Percentiles rank a stretch among this genome's conserved stretches.
Conservation (phyloP, 2,888 invertebrate species). For the Nymphalis c-album region DNA sequence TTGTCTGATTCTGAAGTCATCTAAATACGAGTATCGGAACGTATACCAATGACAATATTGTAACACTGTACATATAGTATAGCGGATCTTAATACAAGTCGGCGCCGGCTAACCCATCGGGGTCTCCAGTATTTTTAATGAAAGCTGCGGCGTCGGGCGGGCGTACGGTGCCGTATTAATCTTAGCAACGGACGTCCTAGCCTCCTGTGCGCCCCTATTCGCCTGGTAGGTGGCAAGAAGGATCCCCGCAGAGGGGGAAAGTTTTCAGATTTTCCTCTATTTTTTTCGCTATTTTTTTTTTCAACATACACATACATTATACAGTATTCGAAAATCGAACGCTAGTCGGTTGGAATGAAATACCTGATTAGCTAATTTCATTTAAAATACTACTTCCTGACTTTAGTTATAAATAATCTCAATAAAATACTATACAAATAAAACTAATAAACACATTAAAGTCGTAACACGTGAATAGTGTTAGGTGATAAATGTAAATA, state of each 20-base stretch:
- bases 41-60: constrained; percentile 17
- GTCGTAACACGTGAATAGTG: too few species aligned
- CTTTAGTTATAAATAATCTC: neutral
- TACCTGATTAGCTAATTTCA: neutral
- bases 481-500: too few species aligned
- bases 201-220: constrained; percentile 63
- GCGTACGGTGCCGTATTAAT: constrained; percentile 76
- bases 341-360: constrained; percentile 55
- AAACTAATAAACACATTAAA: too few species aligned
- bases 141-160: constrained; percentile 74
- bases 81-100: constrained; percentile 47
- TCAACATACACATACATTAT: constrained; percentile 66
- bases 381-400: too few species aligned
- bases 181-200: constrained; percentile 65
- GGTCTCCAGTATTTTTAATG: constrained; percentile 72
- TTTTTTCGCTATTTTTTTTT: constrained; percentile 56
- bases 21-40: constrained; percentile 2
- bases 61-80: constrained; percentile 21
- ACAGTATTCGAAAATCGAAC: constrained; percentile 69
- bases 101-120: constrained; percentile 56
- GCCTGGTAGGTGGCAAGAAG: constrained; percentile 72
- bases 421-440: neutral
- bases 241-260: constrained; percentile 64
- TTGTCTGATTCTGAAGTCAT: neutral
- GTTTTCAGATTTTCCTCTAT: constrained; percentile 66